Evolutionary conservation across 2,113 vertebrate species (phyloP).

Genomic region (Oncorhynchus mykiss): DNA sequence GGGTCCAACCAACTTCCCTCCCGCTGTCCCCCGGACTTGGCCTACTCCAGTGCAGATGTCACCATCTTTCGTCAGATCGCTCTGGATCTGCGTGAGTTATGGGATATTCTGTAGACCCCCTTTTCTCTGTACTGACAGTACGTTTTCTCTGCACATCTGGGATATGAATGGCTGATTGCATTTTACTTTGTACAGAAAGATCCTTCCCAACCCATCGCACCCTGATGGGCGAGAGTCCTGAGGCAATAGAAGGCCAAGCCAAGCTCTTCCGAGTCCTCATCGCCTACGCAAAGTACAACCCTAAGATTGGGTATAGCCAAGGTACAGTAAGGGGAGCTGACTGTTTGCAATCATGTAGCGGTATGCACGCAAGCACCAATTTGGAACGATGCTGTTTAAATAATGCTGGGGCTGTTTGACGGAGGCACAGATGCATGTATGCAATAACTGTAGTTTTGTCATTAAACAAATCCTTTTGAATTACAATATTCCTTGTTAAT

Average conservation of each 20-base stretch:
- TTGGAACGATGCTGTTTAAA: too few species aligned
- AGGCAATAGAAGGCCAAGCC: conserved; percentile 75
- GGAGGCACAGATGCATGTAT: too few species aligned
- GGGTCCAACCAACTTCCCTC: conserved; percentile 28
- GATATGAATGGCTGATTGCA: too few species aligned
- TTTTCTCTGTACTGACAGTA: too few species aligned
- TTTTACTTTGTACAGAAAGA: conserved; percentile 49
- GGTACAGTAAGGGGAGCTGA: conserved; percentile 46
- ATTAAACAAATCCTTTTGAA: too few species aligned
- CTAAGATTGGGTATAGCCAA: conserved; percentile 72
- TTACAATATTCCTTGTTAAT: neutral
- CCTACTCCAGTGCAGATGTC: conserved; percentile 55
- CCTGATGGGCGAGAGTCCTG: conserved; percentile 73
- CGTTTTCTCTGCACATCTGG: too few species aligned
- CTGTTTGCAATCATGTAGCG: neutral
- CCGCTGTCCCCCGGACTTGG: conserved; percentile 6
- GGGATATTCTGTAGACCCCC: too few species aligned
- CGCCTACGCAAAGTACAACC: conserved; percentile 69
- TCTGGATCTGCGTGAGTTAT: conserved; percentile 71
- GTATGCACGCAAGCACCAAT: too few species aligned
- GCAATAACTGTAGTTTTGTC: too few species aligned
- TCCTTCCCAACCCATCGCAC: conserved; percentile 75
- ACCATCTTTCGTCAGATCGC: conserved; percentile 69
- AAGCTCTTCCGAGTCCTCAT: conserved; percentile 74
- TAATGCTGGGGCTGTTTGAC: too few species aligned